Conservation (phyloP, 2,797 vertebrate genomes). For the Champsocephalus gunnari region DNA sequence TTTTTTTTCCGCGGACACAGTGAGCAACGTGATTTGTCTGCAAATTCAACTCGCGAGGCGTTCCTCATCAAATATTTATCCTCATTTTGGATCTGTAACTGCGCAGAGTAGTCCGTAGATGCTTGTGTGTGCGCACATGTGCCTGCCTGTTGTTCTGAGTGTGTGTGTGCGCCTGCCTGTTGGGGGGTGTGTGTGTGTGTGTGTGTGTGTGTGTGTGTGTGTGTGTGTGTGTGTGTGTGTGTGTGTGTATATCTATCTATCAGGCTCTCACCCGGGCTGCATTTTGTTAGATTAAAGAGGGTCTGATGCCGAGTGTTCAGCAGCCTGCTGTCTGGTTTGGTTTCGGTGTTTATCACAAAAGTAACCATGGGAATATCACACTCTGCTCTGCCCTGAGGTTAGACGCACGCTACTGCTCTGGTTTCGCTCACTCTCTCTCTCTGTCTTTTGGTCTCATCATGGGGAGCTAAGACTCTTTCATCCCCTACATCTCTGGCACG, state of each 20-base stretch:
- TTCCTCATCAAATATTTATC: constrained; percentile 78
- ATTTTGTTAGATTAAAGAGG: constrained; percentile 66
- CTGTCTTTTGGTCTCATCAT: constrained; percentile 8
- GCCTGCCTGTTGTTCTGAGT: too few relatives aligned
- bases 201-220: constrained; percentile 10
- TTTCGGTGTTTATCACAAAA: constrained; percentile 52
- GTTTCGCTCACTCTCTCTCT: constrained; percentile 26
- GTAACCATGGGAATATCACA: constrained; percentile 49
- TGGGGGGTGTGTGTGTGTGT: neutral
- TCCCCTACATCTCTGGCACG: constrained; percentile 20
- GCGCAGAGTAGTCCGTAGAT: constrained; percentile 32
- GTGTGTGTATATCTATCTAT: constrained; percentile 18
- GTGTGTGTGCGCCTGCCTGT: neutral
- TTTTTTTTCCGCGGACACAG: constrained; percentile 29
- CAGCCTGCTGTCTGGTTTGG: constrained; percentile 61
- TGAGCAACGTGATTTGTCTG: constrained; percentile 70
- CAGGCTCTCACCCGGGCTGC: constrained; percentile 38
- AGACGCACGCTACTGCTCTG: constrained; percentile 26
- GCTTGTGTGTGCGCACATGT: neutral
- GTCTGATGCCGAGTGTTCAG: constrained; percentile 56
- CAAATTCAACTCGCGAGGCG: constrained; percentile 63
- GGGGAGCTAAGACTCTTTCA: neutral
- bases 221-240: constrained; percentile 11
- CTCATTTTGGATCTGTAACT: constrained; percentile 70
- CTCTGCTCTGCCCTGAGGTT: constrained; percentile 57